Evolutionary conservation across 2,113 vertebrate species (phyloP).

Genomic region (Scytalopus superciliaris): DNA sequence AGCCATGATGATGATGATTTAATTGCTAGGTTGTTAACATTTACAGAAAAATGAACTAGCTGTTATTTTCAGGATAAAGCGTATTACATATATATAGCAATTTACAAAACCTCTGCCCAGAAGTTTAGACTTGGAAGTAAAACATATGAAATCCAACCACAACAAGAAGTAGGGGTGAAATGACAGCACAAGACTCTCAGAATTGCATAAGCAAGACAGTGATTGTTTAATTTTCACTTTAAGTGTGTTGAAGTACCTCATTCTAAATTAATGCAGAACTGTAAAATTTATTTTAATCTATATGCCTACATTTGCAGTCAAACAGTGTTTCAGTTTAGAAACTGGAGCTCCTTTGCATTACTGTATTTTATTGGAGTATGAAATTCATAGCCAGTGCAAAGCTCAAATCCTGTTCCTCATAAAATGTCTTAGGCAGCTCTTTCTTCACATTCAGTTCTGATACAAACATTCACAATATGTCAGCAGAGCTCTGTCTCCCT

Average conservation of each 20-base stretch:
- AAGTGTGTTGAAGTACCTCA: not conserved
- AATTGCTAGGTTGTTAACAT: not conserved
- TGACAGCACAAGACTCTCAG: not conserved
- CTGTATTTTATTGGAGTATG: not conserved
- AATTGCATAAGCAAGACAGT: not conserved
- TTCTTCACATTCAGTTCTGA: not conserved
- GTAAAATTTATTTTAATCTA: not conserved
- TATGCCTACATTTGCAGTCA: not conserved
- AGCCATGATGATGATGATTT: no score
- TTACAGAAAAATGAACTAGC: not conserved
- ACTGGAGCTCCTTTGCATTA: not conserved
- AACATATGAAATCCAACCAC: not conserved
- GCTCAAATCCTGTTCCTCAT: not conserved
- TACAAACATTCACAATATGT: not conserved
- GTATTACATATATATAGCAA: not conserved
- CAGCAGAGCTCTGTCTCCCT: not conserved
- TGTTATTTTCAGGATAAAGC: not conserved
- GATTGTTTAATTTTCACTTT: not conserved
- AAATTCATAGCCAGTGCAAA: not conserved
- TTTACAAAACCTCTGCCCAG: not conserved
- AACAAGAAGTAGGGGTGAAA: not conserved
- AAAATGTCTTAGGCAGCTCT: not conserved
- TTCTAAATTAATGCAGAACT: not conserved
- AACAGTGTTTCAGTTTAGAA: not conserved
- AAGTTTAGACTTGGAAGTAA: not conserved